A percentile compares a stretch with the other conserved stretches of the same genome.
Conservation (phyloP, 92 coral and sea anemone species). For the Epizoanthus fatuus region DNA sequence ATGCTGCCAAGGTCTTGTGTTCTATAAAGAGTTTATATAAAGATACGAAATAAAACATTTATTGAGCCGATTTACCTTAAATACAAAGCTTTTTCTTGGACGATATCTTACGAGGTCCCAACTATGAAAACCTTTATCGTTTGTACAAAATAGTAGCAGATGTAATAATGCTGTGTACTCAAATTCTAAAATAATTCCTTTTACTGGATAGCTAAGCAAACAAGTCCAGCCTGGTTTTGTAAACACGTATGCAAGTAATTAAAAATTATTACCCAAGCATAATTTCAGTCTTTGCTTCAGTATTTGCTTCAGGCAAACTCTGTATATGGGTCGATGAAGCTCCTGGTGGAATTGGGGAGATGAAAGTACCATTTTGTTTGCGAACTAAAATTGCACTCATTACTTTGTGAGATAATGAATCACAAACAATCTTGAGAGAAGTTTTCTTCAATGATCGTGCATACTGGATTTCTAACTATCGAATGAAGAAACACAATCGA, state of each 20-base stretch:
- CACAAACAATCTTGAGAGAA: slow-evolving; percentile 28
- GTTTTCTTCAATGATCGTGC: neutral
- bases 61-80: slow-evolving; percentile 1
- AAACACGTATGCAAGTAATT: slow-evolving; percentile 20
- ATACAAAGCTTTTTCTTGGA: neutral
- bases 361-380: slow-evolving; percentile 16
- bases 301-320: slow-evolving; percentile 1
- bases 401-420: slow-evolving; percentile 22
- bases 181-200: slow-evolving; percentile 18
- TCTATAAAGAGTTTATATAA: slow-evolving; percentile 6
- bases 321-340: slow-evolving; percentile 16
- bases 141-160: slow-evolving; percentile 10
- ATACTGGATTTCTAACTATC: slow-evolving; percentile 5
- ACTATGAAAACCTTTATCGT: neutral
- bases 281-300: slow-evolving; percentile 16
- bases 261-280: slow-evolving; percentile 10
- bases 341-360: slow-evolving; percentile 15
- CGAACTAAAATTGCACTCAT: slow-evolving; percentile 20
- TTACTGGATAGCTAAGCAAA: neutral
- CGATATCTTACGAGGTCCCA: slow-evolving; percentile 12
- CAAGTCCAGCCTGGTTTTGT: slow-evolving; percentile 19
- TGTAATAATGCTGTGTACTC: slow-evolving; percentile 11
- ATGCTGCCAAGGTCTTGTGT: slow-evolving; percentile 14
- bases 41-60: slow-evolving; percentile 17
- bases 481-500: slow-evolving; percentile 21